Conservation (phyloP, 2,797 vertebrate species). For the Siniperca scherzeri region DNA sequence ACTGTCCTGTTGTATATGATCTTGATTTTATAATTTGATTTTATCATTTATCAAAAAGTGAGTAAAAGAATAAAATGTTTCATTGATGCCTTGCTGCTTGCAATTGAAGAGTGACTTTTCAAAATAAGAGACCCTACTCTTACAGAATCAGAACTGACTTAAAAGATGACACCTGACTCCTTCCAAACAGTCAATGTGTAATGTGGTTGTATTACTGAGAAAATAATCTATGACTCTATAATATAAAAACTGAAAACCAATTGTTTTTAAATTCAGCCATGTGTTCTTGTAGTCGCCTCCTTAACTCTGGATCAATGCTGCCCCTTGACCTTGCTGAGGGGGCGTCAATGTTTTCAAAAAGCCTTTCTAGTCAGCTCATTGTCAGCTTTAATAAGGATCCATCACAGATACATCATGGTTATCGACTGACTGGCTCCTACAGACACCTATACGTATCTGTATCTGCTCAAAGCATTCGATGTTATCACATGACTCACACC, state of each 20-base stretch:
- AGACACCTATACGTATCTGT: slow-evolving; percentile 33
- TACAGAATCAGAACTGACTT: background rate
- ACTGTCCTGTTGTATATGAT: background rate
- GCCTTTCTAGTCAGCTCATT: slow-evolving; percentile 65
- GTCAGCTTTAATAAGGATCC: slow-evolving; percentile 50
- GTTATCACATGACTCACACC: slow-evolving; percentile 44
- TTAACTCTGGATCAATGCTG: slow-evolving; percentile 60
- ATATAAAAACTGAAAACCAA: slow-evolving; percentile 9
- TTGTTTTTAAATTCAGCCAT: slow-evolving; percentile 26
- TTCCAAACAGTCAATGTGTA: background rate
- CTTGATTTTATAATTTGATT: background rate
- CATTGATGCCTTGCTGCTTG: background rate
- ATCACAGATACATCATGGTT: slow-evolving; percentile 56
- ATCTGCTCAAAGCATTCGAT: slow-evolving; percentile 39
- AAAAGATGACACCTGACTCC: background rate
- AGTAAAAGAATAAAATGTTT: background rate
- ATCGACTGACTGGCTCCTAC: slow-evolving; percentile 53
- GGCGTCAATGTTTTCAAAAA: slow-evolving; percentile 52
- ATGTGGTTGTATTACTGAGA: background rate
- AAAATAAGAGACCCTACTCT: background rate
- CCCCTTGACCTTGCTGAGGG: slow-evolving; percentile 63
- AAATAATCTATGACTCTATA: background rate
- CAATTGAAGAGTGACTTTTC: background rate
- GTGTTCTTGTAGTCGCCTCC: slow-evolving; percentile 6
- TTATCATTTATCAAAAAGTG: background rate